phyloP scores from a whole-genome alignment of 2,113 vertebrate species.

The Odobenus rosmarus region DNA sequence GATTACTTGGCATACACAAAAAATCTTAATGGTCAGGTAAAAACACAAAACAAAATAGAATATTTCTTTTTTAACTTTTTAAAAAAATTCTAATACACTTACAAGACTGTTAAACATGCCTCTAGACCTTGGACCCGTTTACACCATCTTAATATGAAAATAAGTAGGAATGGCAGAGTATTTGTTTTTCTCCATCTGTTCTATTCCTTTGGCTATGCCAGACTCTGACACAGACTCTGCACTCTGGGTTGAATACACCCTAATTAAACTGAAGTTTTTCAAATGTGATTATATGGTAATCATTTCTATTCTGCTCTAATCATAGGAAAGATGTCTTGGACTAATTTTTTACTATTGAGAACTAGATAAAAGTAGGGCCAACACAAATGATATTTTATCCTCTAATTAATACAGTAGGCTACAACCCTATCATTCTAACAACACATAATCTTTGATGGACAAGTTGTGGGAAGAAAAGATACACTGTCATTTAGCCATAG shows the following conservation, averaged over 20 bases:
- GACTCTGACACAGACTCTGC: neutral
- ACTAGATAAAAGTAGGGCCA: constrained; percentile 33
- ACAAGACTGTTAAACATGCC: neutral
- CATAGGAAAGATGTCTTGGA: neutral
- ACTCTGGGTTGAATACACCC: neutral
- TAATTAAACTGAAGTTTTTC: constrained; percentile 25
- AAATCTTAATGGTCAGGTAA: neutral
- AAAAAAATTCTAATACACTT: neutral
- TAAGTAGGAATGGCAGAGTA: neutral
- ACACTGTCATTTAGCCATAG: neutral
- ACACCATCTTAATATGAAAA: neutral
- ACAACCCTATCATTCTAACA: constrained; percentile 7
- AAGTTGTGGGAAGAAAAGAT: neutral
- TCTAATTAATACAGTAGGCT: neutral
- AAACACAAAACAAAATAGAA: neutral
- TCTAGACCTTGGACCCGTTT: neutral
- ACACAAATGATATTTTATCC: neutral
- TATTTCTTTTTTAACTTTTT: neutral
- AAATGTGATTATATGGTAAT: constrained; percentile 1
- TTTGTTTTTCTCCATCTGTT: constrained; percentile 39
- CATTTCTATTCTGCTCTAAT: constrained; percentile 38
- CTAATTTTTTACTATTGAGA: neutral
- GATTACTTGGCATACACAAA: neutral
- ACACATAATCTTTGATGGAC: neutral
- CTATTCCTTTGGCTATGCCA: neutral